Evolutionary conservation across 2,113 vertebrate species (phyloP).

Genomic region (Caloenas nicobarica): DNA sequence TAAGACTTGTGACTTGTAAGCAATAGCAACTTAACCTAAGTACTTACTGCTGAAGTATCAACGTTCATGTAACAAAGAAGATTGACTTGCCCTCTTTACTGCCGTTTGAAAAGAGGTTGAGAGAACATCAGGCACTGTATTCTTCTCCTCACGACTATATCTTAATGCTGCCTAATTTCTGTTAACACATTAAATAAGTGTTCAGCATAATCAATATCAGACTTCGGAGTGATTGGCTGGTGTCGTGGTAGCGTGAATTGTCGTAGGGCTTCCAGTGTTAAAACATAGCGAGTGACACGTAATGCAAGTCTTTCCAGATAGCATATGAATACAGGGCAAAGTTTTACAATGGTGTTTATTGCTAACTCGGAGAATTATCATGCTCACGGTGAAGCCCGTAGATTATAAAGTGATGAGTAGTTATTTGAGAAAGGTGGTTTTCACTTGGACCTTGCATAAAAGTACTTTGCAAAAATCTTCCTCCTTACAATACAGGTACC

Average conservation of each 20-base stretch:
- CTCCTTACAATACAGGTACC: background rate
- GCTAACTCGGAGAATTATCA: constrained; percentile 59
- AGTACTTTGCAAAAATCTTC: background rate
- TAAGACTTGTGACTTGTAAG: background rate
- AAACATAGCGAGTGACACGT: constrained; percentile 51
- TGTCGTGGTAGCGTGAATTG: constrained; percentile 50
- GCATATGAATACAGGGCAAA: constrained; percentile 69
- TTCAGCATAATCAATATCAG: constrained; percentile 55
- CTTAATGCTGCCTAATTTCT: constrained; percentile 55
- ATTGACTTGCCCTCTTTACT: background rate
- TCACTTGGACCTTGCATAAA: background rate
- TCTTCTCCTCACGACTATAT: constrained; percentile 8
- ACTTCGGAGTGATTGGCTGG: constrained; percentile 71
- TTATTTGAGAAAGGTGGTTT: constrained; percentile 70
- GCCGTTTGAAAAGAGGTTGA: background rate
- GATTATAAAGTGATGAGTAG: constrained; percentile 73
- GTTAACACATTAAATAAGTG: constrained; percentile 70
- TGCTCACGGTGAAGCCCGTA: constrained; percentile 49
- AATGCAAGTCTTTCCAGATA: constrained; percentile 63
- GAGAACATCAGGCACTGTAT: background rate
- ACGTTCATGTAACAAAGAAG: background rate
- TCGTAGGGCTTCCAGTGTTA: constrained; percentile 11
- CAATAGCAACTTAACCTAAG: constrained; percentile 36
- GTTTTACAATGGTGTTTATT: constrained; percentile 77
- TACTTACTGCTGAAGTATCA: constrained; percentile 16